Evolutionary conservation across 2,113 vertebrate genomes (phyloP).

Genomic region (Tauraco erythrolophus): DNA sequence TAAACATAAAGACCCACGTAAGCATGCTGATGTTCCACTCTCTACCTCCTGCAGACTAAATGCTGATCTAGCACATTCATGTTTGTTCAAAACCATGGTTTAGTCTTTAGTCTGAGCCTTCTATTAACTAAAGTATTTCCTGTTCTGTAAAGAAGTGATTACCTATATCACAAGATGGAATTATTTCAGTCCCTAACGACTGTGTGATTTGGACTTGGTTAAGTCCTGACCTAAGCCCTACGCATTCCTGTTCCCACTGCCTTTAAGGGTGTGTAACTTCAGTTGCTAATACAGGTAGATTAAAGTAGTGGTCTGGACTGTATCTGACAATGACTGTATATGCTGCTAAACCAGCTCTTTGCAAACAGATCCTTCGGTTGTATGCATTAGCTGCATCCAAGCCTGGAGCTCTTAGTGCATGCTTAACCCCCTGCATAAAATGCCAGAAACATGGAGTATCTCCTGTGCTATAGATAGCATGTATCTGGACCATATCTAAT

Average conservation of each 20-base stretch:
- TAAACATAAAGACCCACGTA: neutral
- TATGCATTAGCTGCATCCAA: neutral
- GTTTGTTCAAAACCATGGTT: neutral
- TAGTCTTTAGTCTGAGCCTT: neutral
- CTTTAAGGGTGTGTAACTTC: neutral
- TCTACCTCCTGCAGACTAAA: neutral
- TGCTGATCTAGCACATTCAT: neutral
- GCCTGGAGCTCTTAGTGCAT: neutral
- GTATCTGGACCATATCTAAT: neutral
- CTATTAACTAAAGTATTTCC: neutral
- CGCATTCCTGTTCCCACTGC: neutral
- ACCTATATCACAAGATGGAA: neutral
- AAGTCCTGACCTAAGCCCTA: neutral
- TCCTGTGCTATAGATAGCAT: neutral
- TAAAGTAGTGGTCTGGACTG: neutral
- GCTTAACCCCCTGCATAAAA: neutral
- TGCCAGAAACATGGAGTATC: neutral
- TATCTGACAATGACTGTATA: neutral
- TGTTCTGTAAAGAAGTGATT: neutral
- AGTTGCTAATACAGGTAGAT: neutral
- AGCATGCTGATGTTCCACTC: neutral
- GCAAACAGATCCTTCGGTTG: neutral
- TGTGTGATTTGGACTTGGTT: neutral
- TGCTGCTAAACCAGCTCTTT: neutral
- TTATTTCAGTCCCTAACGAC: neutral